A percentile compares a stretch with the other conserved stretches of the same genome.
Conservation (phyloP, 1,140 invertebrate genomes). For the Octopus bimaculoides region DNA sequence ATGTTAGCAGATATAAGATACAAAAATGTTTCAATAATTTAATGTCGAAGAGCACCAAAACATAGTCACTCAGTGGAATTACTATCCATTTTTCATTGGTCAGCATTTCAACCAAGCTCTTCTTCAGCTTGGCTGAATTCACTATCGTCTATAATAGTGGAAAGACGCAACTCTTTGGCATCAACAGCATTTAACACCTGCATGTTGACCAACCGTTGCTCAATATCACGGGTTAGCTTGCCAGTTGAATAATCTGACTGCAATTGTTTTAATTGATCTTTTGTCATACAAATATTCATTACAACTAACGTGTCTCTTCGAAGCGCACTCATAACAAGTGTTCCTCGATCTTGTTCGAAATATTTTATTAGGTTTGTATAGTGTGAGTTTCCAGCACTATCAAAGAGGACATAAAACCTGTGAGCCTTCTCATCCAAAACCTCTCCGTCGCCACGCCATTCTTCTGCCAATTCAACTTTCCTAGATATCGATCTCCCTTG, state of each 20-base stretch:
- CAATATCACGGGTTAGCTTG: constrained; percentile 26
- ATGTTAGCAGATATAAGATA: too few relatives aligned
- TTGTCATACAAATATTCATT: constrained; percentile 39
- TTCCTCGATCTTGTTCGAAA: constrained; percentile 46
- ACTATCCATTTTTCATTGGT: too few relatives aligned
- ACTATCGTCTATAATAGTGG: constrained; percentile 31
- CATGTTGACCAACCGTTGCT: constrained; percentile 29
- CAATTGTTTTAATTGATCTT: constrained; percentile 31
- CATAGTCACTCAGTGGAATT: too few relatives aligned
- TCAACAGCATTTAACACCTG: constrained; percentile 26
- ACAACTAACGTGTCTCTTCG: constrained; percentile 28
- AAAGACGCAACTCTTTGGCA: constrained; percentile 28
- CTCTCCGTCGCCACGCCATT: constrained; percentile 27
- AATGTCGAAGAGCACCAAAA: too few relatives aligned
- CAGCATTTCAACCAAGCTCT: constrained; percentile 21
- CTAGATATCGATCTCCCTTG: not conserved
- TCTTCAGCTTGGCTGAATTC: constrained; percentile 32
- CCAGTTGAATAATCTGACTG: constrained; percentile 31
- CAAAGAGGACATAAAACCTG: constrained; percentile 32
- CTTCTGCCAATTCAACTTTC: constrained; percentile 7
- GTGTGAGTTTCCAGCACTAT: constrained; percentile 20
- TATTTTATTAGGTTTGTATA: constrained; percentile 40
- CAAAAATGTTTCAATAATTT: too few relatives aligned
- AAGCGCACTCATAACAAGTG: constrained; percentile 33
- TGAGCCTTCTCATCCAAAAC: constrained; percentile 27